phyloP scores from a whole-genome alignment of 2,888 invertebrate genomes.

The Sinohyriopsis cumingii region DNA sequence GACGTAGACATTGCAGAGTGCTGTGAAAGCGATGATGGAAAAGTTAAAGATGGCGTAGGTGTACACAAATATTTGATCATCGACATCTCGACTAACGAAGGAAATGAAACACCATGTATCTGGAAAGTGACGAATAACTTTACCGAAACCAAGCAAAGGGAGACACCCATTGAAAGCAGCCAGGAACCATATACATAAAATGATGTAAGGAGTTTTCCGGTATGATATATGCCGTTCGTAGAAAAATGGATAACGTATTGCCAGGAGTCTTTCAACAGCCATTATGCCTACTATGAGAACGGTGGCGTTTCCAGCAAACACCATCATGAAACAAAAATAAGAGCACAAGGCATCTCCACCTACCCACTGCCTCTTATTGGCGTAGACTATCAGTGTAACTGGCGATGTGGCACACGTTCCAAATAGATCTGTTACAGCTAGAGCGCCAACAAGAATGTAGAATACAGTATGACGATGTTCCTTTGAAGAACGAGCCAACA shows the following conservation, averaged over 20 bases:
- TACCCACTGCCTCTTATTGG: constrained; percentile 52
- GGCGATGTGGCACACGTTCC: constrained; percentile 65
- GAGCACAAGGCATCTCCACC: constrained; percentile 63
- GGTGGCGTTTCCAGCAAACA: constrained; percentile 64
- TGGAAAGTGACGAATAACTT: constrained; percentile 67
- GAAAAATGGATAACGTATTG: constrained; percentile 62
- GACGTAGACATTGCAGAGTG: constrained; percentile 57
- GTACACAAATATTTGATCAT: constrained; percentile 59
- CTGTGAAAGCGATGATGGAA: constrained; percentile 53
- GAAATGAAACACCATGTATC: constrained; percentile 71
- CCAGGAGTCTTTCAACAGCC: constrained; percentile 68
- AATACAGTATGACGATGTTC: constrained; percentile 66
- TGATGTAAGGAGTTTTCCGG: constrained; percentile 45
- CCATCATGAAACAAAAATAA: constrained; percentile 67
- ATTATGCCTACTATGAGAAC: constrained; percentile 68
- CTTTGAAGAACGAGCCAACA: constrained; percentile 54
- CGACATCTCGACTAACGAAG: constrained; percentile 52
- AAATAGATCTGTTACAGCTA: constrained; percentile 66
- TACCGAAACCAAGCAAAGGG: constrained; percentile 68
- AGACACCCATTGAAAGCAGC: constrained; percentile 58
- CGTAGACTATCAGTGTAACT: constrained; percentile 51
- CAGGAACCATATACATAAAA: constrained; percentile 51
- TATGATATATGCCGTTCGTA: constrained; percentile 56
- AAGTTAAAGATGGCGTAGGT: constrained; percentile 63
- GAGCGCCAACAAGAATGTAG: constrained; percentile 66